Evolutionary conservation across 2,888 invertebrate genomes (phyloP), one percentile per base, ranked within the genome.

Genomic region (Axea sp.): DNA sequence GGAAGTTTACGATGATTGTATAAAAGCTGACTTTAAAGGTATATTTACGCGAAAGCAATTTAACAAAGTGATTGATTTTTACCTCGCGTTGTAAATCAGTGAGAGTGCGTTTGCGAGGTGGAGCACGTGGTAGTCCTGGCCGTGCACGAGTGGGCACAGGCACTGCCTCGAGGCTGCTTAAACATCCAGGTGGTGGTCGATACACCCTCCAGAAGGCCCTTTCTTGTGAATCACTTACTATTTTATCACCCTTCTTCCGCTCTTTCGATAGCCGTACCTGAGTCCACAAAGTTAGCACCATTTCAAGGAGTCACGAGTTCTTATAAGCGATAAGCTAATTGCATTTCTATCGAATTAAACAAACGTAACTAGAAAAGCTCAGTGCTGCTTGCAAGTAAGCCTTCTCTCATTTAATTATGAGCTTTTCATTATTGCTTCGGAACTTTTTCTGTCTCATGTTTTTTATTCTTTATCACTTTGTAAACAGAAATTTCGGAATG

Each of bases 191-290:
- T 64, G 97, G 96, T 55, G 98, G 98, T 81, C 97, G 92, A 85
- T 97, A 95, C 60, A 98, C 95, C 77, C 97, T 92, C 99, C 99
- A 99, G 89, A 97, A 99, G 49, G 99, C 98, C 78, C 97, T 92
- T 88, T 99, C 99, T 87, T 99, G 98, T 77, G 96, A 96, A 88
- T 99, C 98, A 78, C 95, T 93, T 73, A 99, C 96, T 82, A 96
- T 93, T 89, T 98, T 98, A 86, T 99, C 99, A 19, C 94, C 95
- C 86, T 98, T 98, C 88, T 98, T 98, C 78, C 97, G 92, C 68
- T 97, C 96, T 87, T 99, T 99, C 37, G 96, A 93, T 84, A 97
- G 88, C 78, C 96, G 93, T 78, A 96, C 94, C 94, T 94, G 85
- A 15, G 78, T 24, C 72, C 77, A 80, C 65, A 79, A 73, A 78